Evolutionary conservation across 2,888 invertebrate genomes (phyloP).

Genomic region (Drosophila ustulata): DNA sequence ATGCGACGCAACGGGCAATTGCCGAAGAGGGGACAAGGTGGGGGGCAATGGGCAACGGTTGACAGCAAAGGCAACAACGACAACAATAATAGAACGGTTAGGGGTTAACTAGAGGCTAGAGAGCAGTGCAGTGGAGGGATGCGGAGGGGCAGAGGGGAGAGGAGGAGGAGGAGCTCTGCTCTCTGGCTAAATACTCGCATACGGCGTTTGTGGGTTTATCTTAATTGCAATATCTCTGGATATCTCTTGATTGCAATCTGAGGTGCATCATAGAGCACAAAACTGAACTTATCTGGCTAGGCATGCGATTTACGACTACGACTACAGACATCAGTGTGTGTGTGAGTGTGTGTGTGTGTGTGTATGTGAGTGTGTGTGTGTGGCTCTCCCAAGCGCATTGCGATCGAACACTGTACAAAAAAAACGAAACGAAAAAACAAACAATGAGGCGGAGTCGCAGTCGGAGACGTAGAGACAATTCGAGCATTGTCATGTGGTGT

Average conservation of each 20-base stretch:
- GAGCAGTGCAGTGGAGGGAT: neutral
- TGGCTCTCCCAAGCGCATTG: constrained; percentile 59
- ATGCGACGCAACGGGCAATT: constrained; percentile 39
- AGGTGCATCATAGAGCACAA: constrained; percentile 72
- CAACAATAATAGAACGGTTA: constrained; percentile 50
- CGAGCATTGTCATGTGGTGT: constrained; percentile 60
- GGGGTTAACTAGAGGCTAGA: constrained; percentile 38
- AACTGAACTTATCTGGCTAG: constrained; percentile 69
- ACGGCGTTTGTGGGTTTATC: constrained; percentile 68
- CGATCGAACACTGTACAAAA: constrained; percentile 42
- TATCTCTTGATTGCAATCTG: constrained; percentile 74
- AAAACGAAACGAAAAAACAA: constrained; percentile 20
- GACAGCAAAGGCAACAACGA: constrained; percentile 41
- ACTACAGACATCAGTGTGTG: neutral
- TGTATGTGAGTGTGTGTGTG: constrained; percentile 21
- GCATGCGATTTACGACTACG: constrained; percentile 52
- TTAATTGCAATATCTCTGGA: constrained; percentile 77
- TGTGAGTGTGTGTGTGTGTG: constrained; percentile 9
- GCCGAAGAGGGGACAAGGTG: neutral
- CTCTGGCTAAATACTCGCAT: constrained; percentile 51
- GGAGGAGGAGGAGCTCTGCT: neutral
- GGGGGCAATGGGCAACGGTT: constrained; percentile 27
- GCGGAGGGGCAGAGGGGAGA: neutral
- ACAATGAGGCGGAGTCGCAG: constrained; percentile 61
- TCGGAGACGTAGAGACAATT: constrained; percentile 52